Conservation (phyloP, 2,113 vertebrate genomes). For the Psephotus haematonotus region DNA sequence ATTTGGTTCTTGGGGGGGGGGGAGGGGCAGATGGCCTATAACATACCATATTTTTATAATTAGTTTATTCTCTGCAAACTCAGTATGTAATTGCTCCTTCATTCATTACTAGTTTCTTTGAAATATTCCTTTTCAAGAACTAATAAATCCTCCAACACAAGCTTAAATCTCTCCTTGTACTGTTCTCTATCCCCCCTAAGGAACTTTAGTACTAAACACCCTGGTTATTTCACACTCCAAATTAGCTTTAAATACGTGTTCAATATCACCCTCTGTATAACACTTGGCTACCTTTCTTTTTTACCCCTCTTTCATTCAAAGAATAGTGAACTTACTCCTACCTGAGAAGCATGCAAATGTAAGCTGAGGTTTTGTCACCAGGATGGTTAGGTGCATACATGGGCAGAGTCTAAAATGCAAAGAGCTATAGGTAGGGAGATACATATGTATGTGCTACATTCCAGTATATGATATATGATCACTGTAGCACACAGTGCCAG, state of each 20-base stretch:
- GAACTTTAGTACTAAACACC: neutral
- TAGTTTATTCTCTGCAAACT: slow-evolving; percentile 62
- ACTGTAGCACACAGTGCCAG: neutral
- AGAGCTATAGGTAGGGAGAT: neutral
- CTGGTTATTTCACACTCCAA: neutral
- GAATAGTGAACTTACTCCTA: neutral
- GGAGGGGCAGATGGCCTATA: slow-evolving; percentile 56
- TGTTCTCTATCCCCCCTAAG: neutral
- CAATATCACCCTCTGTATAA: neutral
- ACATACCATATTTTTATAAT: slow-evolving; percentile 58
- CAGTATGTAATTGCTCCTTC: slow-evolving; percentile 59
- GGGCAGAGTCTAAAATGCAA: neutral
- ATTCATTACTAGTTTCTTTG: slow-evolving; percentile 60
- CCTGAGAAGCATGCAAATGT: neutral
- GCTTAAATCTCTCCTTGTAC: slow-evolving; percentile 31
- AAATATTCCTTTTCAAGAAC: slow-evolving; percentile 56
- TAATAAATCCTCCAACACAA: slow-evolving; percentile 54
- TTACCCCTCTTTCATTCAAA: neutral
- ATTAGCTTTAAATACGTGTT: neutral
- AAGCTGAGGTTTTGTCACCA: neutral
- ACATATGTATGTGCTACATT: neutral
- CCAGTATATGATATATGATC: neutral
- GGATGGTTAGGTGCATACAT: neutral
- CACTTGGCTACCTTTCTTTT: neutral
- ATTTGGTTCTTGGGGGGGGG: neutral